Conservation (phyloP, 92 coral and sea anemone genomes). For the Isaurus tuberculatus region DNA sequence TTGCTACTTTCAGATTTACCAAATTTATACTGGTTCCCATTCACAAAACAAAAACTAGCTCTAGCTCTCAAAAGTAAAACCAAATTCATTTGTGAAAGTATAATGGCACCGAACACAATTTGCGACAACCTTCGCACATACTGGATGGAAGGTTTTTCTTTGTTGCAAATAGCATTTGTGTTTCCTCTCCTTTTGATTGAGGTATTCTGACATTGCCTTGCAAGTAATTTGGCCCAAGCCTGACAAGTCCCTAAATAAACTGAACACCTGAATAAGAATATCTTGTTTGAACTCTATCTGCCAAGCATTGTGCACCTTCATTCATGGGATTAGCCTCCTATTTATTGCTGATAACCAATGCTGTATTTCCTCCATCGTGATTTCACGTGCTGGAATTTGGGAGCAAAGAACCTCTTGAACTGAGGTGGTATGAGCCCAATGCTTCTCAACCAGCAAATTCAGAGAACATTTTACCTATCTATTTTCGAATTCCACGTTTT, state of each 20-base stretch:
- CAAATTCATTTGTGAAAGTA: constrained; percentile 62
- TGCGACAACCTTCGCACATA: constrained; percentile 43
- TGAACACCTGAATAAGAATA: constrained; percentile 59
- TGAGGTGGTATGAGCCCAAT: constrained; percentile 36
- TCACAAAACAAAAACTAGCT: too few relatives aligned
- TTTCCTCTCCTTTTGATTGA: constrained; percentile 44
- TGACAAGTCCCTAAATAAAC: constrained; percentile 59
- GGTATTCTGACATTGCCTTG: too few relatives aligned
- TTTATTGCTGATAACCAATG: constrained; percentile 54
- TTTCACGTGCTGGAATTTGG: constrained; percentile 34
- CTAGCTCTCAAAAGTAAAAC: constrained; percentile 52
- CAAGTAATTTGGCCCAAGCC: constrained; percentile 27
- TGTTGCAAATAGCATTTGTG: constrained; percentile 51
- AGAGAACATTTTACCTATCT: constrained; percentile 42
- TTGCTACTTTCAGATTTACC: too few relatives aligned
- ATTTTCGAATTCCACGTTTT: constrained; percentile 24
- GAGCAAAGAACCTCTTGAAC: constrained; percentile 48
- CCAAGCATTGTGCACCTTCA: constrained; percentile 66
- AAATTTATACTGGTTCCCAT: too few relatives aligned
- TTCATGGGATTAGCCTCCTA: constrained; percentile 53
- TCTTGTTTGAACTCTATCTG: constrained; percentile 59
- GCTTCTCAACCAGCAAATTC: constrained; percentile 41
- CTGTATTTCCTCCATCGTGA: constrained; percentile 27
- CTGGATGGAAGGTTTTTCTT: constrained; percentile 54
- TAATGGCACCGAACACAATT: constrained; percentile 61